phyloP scores from a whole-genome alignment of 2,888 invertebrate genomes.

The Macrosiphum euphorbiae region DNA sequence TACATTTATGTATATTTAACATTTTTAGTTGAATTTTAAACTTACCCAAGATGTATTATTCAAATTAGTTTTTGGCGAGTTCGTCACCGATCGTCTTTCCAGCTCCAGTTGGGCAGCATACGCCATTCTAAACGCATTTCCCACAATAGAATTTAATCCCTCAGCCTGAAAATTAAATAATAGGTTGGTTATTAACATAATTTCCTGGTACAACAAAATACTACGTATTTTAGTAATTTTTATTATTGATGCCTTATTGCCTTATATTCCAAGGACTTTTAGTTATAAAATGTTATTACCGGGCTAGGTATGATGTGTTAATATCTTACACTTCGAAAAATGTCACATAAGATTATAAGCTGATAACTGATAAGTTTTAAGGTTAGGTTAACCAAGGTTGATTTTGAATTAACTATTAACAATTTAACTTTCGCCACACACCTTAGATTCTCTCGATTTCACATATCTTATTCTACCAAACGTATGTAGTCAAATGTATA shows the following conservation, averaged over 20 bases:
- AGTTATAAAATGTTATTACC: not conserved
- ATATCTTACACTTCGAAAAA: not conserved
- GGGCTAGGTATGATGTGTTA: not conserved
- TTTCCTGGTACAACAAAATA: not conserved
- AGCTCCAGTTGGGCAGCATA: conserved; percentile 86
- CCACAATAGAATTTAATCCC: conserved; percentile 87
- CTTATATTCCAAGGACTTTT: not conserved
- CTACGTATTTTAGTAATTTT: not conserved
- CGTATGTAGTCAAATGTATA: not conserved
- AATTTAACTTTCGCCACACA: too few relatives aligned
- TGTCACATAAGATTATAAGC: not conserved
- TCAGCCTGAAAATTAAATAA: conserved; percentile 78
- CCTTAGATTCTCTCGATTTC: not conserved
- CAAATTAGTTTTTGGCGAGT: conserved; percentile 57
- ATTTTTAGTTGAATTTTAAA: not conserved
- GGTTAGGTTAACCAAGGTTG: not conserved
- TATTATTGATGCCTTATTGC: not conserved
- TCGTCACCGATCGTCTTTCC: conserved; percentile 65
- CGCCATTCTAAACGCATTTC: conserved; percentile 93
- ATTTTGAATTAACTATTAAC: not conserved
- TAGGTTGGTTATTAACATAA: not conserved
- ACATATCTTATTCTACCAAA: not conserved
- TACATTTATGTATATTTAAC: not conserved
- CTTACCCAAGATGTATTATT: conserved; percentile 60
- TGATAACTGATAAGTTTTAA: not conserved